A percentile compares a stretch with the other conserved stretches of the same genome.
Conservation (phyloP, 2,797 vertebrate genomes). For the Enteromius mattozi region DNA sequence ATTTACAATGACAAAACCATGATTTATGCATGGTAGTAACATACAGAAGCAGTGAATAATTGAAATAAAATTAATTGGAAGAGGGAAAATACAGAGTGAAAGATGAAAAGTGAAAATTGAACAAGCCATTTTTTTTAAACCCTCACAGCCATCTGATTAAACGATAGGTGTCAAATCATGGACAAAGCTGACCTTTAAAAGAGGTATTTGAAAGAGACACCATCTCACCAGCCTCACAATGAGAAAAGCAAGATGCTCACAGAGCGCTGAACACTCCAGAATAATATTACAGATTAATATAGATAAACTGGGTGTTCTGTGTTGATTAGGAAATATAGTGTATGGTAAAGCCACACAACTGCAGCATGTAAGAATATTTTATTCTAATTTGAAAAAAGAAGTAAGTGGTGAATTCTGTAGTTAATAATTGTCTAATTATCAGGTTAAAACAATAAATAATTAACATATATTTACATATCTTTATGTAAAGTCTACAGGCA, state of each 20-base stretch:
- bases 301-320: background rate
- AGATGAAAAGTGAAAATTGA: background rate
- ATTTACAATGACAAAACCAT: constrained; percentile 31
- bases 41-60: constrained; percentile 30
- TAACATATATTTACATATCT: background rate
- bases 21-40: background rate
- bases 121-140: constrained; percentile 14
- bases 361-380: background rate
- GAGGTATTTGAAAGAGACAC: constrained; percentile 67
- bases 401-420: no score
- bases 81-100: background rate
- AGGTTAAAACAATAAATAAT: background rate
- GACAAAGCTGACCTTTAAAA: constrained; percentile 67
- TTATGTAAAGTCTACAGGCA: background rate
- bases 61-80: constrained; percentile 26
- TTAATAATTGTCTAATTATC: no score
- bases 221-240: constrained; percentile 48
- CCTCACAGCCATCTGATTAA: constrained; percentile 63
- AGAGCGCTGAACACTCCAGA: background rate
- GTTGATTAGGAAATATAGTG: background rate
- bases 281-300: background rate
- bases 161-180: constrained; percentile 55
- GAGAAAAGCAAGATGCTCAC: constrained; percentile 25
- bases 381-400: no score
- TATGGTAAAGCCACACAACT: background rate